Evolutionary conservation across 2,888 invertebrate species (phyloP).

Genomic region (Thera britannica): DNA sequence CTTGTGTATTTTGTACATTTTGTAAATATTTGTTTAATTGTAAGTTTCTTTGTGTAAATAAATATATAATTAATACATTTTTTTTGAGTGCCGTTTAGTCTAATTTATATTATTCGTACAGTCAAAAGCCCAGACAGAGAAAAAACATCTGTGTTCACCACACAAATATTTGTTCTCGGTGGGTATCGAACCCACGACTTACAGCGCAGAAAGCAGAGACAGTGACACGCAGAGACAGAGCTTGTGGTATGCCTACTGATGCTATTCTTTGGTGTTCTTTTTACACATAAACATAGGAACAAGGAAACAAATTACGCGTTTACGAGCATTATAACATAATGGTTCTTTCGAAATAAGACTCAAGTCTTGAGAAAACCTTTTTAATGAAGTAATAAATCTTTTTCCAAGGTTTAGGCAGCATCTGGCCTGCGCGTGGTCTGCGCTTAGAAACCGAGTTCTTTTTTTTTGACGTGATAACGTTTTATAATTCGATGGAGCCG

Average conservation of each 20-base stretch:
- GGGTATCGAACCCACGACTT: no score
- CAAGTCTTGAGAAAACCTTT: conserved; percentile 32
- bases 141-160: no score
- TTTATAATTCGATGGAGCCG: no score
- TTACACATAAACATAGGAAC: not conserved
- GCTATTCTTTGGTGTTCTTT: not conserved
- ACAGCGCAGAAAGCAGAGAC: no score
- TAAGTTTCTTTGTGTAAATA: no score
- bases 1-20: no score
- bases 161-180: no score
- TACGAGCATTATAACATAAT: not conserved
- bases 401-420: conserved; percentile 3
- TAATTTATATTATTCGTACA: not conserved
- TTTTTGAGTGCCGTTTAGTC: not conserved
- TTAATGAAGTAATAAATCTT: conserved; percentile 44
- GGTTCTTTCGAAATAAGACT: conserved; percentile 8
- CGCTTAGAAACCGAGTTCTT: not conserved
- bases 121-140: not conserved
- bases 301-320: conserved; percentile 1
- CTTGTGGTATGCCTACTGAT: no score
- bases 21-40: no score
- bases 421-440: not conserved
- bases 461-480: no score
- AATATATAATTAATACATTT: no score
- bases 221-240: no score